Evolutionary conservation across 2,797 vertebrate species (phyloP).

Genomic region (Coilia nasus): DNA sequence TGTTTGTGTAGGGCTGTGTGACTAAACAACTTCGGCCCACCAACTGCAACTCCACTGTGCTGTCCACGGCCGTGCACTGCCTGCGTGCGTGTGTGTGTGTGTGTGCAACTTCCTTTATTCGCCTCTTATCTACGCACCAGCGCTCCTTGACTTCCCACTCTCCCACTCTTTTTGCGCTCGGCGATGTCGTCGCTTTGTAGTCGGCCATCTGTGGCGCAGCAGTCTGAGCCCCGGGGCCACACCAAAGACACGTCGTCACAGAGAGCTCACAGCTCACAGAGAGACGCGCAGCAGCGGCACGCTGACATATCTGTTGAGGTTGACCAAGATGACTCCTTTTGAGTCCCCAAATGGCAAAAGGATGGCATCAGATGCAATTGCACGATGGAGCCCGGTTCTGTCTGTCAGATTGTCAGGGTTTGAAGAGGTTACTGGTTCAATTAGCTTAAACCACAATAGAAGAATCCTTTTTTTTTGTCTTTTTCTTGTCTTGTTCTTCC

Average conservation of each 20-base stretch:
- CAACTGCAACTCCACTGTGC: no score
- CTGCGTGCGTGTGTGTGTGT: no score
- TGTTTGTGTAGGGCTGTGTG: no score
- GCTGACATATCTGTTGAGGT: conserved; percentile 16
- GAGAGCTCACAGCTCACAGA: neutral
- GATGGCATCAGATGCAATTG: neutral
- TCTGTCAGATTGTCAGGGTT: neutral
- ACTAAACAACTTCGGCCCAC: no score
- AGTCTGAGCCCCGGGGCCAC: neutral
- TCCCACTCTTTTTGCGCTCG: neutral
- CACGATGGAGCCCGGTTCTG: neutral
- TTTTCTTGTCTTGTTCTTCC: neutral
- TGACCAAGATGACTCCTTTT: neutral
- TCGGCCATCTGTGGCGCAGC: neutral
- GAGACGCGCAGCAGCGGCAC: neutral
- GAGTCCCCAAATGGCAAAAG: neutral
- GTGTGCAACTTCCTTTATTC: neutral
- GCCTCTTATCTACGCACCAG: conserved; percentile 3
- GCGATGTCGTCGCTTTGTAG: neutral
- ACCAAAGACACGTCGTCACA: neutral
- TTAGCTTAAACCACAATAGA: neutral
- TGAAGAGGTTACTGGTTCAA: neutral
- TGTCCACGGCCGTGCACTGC: no score
- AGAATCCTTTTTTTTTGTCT: neutral
- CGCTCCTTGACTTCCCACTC: neutral